A percentile compares a stretch with the other conserved stretches of the same genome.
Conservation (phyloP, 2,888 invertebrate species). For the Tenthredo livida region DNA sequence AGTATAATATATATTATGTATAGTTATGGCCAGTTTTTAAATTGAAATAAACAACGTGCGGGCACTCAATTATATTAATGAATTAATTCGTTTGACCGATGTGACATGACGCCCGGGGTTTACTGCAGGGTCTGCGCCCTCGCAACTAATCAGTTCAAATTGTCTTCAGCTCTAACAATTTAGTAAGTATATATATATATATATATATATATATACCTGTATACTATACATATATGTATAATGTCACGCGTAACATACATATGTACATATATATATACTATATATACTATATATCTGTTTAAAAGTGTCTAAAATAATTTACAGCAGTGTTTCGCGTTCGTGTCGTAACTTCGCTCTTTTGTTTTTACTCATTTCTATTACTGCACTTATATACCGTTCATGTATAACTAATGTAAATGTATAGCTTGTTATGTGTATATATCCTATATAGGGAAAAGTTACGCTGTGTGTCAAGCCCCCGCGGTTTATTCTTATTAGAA, state of each 20-base stretch:
- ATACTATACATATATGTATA: neutral
- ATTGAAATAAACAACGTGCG: constrained; percentile 17
- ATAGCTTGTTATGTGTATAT: neutral
- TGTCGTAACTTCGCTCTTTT: neutral
- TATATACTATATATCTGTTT: neutral
- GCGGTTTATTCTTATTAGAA: neutral
- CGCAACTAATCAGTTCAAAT: constrained; percentile 66
- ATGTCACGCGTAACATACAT: too few species aligned
- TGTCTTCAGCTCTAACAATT: constrained; percentile 54
- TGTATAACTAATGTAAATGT: neutral
- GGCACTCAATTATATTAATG: constrained; percentile 58
- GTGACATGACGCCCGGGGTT: constrained; percentile 63
- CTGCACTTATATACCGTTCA: neutral
- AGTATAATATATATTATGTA: neutral
- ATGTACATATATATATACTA: neutral
- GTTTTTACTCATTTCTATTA: neutral
- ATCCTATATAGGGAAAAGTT: neutral
- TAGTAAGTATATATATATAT: neutral
- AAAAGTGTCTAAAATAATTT: neutral
- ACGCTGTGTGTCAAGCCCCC: neutral
- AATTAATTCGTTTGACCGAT: constrained; percentile 68
- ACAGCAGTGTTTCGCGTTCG: neutral
- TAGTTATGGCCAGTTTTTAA: neutral
- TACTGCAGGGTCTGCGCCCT: constrained; percentile 65
- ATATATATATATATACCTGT: neutral